Conservation (phyloP, 2,113 vertebrate genomes). For the Vanacampus margaritifer region DNA sequence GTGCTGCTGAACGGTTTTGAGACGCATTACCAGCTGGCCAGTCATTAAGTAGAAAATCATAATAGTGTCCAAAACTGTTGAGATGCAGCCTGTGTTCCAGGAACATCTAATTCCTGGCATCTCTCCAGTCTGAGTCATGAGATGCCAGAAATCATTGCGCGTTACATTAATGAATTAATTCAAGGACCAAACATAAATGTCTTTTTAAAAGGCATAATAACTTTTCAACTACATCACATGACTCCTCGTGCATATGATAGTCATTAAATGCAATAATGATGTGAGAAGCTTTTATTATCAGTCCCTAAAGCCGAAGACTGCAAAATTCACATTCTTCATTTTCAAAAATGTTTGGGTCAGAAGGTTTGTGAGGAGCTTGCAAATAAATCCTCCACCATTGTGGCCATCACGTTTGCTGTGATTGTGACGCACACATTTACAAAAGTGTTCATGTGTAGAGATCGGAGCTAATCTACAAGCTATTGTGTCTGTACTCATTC, state of each 20-base stretch:
- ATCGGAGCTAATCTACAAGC: slow-evolving; percentile 45
- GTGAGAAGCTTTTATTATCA: slow-evolving; percentile 13
- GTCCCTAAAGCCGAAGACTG: background rate
- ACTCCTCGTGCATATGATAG: slow-evolving; percentile 3
- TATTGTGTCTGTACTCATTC: slow-evolving; percentile 68
- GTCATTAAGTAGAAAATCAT: background rate
- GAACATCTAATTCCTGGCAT: background rate
- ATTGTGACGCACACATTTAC: background rate
- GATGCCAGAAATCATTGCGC: background rate
- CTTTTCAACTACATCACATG: slow-evolving; percentile 9
- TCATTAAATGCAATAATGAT: slow-evolving; percentile 9
- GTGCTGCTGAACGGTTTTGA: background rate
- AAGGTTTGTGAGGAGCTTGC: slow-evolving; percentile 8
- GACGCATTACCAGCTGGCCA: background rate
- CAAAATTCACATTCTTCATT: background rate
- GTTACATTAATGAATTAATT: background rate
- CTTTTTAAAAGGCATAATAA: background rate
- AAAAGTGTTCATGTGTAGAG: slow-evolving; percentile 37
- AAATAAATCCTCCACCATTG: slow-evolving; percentile 21
- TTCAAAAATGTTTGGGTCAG: slow-evolving; percentile 8
- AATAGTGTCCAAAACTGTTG: background rate
- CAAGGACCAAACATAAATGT: slow-evolving; percentile 1
- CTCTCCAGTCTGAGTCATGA: background rate
- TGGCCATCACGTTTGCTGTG: slow-evolving; percentile 1
- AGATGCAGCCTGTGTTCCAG: background rate